Conservation (phyloP, 2,113 vertebrate genomes). For the Thalassoma bifasciatum region DNA sequence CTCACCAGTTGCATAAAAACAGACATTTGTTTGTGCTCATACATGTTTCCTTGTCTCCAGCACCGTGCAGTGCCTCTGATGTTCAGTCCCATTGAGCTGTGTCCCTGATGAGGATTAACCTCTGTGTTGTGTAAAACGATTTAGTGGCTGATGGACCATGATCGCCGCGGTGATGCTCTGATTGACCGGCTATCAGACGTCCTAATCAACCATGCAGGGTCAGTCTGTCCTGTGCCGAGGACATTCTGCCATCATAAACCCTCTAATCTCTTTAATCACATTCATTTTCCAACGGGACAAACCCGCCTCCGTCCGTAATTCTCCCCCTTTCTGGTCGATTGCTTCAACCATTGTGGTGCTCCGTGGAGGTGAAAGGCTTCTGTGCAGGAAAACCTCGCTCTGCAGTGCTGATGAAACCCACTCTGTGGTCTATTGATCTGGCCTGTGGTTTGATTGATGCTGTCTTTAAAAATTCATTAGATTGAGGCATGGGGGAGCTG, state of each 20-base stretch:
- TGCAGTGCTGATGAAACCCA: slow-evolving; percentile 60
- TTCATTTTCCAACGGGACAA: slow-evolving; percentile 11
- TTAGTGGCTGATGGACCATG: slow-evolving; percentile 19
- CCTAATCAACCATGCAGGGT: slow-evolving; percentile 32
- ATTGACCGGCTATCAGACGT: slow-evolving; percentile 16
- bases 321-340: slow-evolving; percentile 8
- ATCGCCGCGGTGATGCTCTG: slow-evolving; percentile 4
- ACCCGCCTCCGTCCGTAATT: not conserved
- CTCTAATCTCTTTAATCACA: slow-evolving; percentile 36
- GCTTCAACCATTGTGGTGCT: slow-evolving; percentile 2
- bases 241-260: slow-evolving; percentile 1
- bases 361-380: not conserved
- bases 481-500: slow-evolving; percentile 65
- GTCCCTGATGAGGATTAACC: slow-evolving; percentile 28
- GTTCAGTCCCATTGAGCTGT: slow-evolving; percentile 13
- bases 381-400: slow-evolving; percentile 39
- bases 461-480: slow-evolving; percentile 83
- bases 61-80: not conserved
- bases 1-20: not conserved
- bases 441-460: slow-evolving; percentile 77
- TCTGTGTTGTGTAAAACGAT: slow-evolving; percentile 24
- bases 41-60: not conserved
- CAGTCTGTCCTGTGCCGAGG: slow-evolving; percentile 13
- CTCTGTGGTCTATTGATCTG: slow-evolving; percentile 77
- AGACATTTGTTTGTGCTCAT: not conserved